A percentile compares a stretch with the other conserved stretches of the same genome.
These are phyloP conservation scores for Teleogryllus occipitalis DNA, from an alignment of 1,140 invertebrate species.

Conservation along the genomic window DNA sequence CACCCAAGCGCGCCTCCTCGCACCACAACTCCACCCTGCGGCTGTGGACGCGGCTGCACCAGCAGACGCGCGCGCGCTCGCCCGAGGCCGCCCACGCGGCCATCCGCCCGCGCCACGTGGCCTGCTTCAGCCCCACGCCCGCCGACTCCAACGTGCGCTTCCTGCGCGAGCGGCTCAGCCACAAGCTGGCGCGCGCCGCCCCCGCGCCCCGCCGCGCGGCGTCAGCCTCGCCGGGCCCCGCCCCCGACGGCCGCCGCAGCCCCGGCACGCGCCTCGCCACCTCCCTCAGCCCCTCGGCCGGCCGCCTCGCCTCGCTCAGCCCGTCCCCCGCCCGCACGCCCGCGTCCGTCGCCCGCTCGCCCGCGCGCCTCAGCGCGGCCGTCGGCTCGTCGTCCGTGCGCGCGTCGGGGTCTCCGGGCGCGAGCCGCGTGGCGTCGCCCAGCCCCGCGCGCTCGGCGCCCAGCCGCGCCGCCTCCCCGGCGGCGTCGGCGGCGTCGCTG, in stretches of 20 bases:
- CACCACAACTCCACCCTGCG: slow-evolving; percentile 59
- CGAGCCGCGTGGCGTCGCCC: slow-evolving; percentile 52
- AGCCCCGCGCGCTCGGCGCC: slow-evolving; percentile 29
- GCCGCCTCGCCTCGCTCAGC: neutral
- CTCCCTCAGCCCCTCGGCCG: too few relatives aligned
- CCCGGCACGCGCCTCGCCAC: too few relatives aligned
- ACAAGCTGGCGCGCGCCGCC: slow-evolving; percentile 36
- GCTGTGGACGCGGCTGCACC: slow-evolving; percentile 45
- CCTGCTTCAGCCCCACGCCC: slow-evolving; percentile 41
- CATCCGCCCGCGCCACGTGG: slow-evolving; percentile 40
- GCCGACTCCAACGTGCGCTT: slow-evolving; percentile 44
- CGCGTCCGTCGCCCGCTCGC: neutral
- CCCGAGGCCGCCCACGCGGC: too few relatives aligned
- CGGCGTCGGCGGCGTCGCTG: neutral
- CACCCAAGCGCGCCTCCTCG: slow-evolving; percentile 61
- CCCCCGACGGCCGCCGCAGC: neutral
- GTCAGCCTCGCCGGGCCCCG: too few relatives aligned
- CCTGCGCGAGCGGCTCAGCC: slow-evolving; percentile 47
- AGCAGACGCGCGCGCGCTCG: slow-evolving; percentile 27
- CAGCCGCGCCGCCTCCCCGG: slow-evolving; percentile 45
- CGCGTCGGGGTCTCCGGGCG: neutral
- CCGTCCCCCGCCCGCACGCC: too few relatives aligned
- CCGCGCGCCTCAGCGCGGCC: neutral
- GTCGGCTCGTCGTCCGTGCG: neutral
- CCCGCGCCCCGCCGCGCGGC: too few relatives aligned